phyloP scores from a whole-genome alignment of 2,888 invertebrate genomes.

The Tetragonula carbonaria region DNA sequence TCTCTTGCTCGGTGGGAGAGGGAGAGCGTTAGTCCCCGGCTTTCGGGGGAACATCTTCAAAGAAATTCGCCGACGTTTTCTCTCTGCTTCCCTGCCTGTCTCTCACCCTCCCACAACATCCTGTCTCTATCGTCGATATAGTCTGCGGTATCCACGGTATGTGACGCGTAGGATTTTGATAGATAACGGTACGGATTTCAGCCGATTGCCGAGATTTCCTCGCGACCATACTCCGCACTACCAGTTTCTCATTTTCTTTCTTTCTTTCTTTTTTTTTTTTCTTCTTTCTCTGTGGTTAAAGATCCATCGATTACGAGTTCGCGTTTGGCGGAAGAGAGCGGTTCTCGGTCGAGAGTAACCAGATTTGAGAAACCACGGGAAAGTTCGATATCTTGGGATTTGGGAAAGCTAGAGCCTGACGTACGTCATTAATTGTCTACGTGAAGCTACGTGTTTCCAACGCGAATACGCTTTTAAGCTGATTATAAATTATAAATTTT shows the following conservation, averaged over 20 bases:
- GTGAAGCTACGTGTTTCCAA: too few relatives aligned
- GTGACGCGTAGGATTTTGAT: slow-evolving; percentile 29
- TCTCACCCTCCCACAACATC: neutral
- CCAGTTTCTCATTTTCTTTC: slow-evolving; percentile 10
- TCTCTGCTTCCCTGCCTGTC: neutral
- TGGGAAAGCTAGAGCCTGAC: neutral
- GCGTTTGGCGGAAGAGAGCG: neutral
- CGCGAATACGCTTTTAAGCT: neutral
- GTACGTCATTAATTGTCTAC: neutral
- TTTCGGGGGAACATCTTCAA: slow-evolving; percentile 68
- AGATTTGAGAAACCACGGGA: neutral
- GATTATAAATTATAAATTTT: neutral
- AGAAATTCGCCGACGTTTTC: slow-evolving; percentile 58
- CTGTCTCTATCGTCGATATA: slow-evolving; percentile 15
- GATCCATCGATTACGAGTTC: neutral
- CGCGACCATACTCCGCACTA: neutral
- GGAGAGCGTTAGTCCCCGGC: slow-evolving; percentile 46
- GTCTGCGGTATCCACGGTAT: slow-evolving; percentile 38
- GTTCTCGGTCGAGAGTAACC: neutral
- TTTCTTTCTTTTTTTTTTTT: too few relatives aligned
- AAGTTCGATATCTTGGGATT: neutral
- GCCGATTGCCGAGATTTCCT: slow-evolving; percentile 2
- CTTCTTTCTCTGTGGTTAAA: neutral
- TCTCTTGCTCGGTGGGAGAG: slow-evolving; percentile 50
- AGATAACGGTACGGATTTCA: slow-evolving; percentile 33